A percentile compares a stretch with the other conserved stretches of the same genome.
These are phyloP conservation scores for Caenorhabditis wallacei DNA, from an alignment of 2,888 invertebrate genomes.

Conservation along the genomic window DNA sequence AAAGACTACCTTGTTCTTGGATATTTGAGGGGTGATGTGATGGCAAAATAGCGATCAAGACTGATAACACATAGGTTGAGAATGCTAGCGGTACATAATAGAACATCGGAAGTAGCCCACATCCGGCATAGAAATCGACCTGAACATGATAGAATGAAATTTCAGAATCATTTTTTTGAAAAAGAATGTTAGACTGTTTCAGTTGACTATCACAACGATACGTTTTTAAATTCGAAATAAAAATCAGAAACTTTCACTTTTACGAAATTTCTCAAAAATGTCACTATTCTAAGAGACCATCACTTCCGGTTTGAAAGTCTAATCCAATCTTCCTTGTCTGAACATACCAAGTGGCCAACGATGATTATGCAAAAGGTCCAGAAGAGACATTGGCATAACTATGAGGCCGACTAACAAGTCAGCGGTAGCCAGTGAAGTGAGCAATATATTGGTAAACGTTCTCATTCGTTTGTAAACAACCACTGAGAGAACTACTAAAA, in stretches of 20 bases:
- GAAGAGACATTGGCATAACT: constrained; percentile 83
- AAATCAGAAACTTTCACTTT: too few species aligned
- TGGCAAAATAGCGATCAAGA: constrained; percentile 84
- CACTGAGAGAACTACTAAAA: constrained; percentile 83
- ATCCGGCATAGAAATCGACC: constrained; percentile 75
- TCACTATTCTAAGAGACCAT: constrained; percentile 8
- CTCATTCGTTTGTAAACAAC: constrained; percentile 84
- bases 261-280: too few species aligned
- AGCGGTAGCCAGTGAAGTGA: constrained; percentile 84
- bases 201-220: too few species aligned
- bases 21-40: constrained; percentile 83
- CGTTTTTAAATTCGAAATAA: too few species aligned
- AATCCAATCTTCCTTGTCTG: constrained; percentile 32
- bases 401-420: constrained; percentile 83
- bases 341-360: constrained; percentile 81
- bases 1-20: constrained; percentile 79
- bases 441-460: constrained; percentile 84
- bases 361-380: constrained; percentile 83
- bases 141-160: constrained; percentile 34
- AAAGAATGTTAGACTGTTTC: too few species aligned
- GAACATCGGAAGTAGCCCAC: constrained; percentile 83
- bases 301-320: constrained; percentile 30
- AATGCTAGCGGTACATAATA: constrained; percentile 83
- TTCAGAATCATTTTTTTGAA: too few species aligned
- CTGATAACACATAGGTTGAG: constrained; percentile 83